Base-by-base conservation (phyloP, 2,797 vertebrate species). In the Tapera naevia region DNA sequence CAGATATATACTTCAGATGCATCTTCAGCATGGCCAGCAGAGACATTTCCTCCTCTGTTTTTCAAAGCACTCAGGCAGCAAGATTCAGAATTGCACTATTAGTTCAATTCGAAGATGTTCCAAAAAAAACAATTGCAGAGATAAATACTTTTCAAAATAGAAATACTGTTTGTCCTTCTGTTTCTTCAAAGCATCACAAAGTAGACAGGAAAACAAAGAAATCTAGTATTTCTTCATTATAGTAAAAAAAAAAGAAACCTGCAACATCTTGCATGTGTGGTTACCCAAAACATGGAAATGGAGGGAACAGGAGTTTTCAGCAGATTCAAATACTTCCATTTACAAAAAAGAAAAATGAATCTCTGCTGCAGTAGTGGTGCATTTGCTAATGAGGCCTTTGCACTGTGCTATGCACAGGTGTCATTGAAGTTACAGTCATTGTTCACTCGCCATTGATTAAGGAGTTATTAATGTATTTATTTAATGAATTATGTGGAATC, bases 1-100 rank as follows among this genome's bases (percentile, higher is more conserved):
- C 71, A 72, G 15, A 30, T 33, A 22, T 9, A 2, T 53, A 15
- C 18, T 67, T 45, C 0, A 1, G 12, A n/a, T 39, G 7, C 17
- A 30, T 14, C 18, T 60, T 72, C 22, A 54, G 6, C 4, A 24
- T 6, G 8, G 22, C n/a, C 60, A 72, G 45, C 64, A 67, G 53
- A 61, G 17, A 41, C 7, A 1, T 58, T 72, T 80, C 22, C 14
- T 71, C 32, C 22, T 64, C 83, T 35, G n/a, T 54, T 54, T 92
- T 72, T 80, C 65, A 43, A 58, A 43, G 30, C 18, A 62, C 21
- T 32, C 22, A n/a, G 41, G 60, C 21, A 84, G 33, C 1, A 3
- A 71, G 43, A 21, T 23, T 80, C 33, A 41, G 25, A 91, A 72
- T 27, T 46, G 8, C 48, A 43, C 13, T 33, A 13, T 80, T 53